Conservation (phyloP, 2,888 invertebrate species). For the Brassicogethes aeneus region DNA sequence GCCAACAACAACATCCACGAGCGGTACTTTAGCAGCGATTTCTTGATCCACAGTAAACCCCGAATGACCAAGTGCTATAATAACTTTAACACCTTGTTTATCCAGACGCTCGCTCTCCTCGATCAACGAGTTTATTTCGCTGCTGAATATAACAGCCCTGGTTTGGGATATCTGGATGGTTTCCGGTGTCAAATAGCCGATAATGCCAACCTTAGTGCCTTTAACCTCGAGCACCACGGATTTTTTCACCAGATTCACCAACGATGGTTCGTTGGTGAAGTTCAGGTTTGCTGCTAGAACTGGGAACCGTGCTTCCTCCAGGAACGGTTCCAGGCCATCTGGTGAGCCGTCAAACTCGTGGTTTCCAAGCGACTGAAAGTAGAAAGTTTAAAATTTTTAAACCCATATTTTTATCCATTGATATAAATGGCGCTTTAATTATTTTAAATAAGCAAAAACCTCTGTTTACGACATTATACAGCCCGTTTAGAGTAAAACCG, state of each 20-base stretch:
- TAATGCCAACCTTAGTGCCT: conserved; percentile 57
- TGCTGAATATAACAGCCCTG: conserved; percentile 42
- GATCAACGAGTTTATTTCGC: conserved; percentile 61
- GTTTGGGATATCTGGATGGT: conserved; percentile 53
- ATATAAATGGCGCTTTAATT: too few relatives aligned
- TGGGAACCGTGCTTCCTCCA: conserved; percentile 61
- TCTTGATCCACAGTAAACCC: conserved; percentile 68
- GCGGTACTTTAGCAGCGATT: conserved; percentile 67
- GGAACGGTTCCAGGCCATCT: conserved; percentile 63
- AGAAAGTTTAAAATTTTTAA: too few relatives aligned
- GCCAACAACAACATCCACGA: conserved; percentile 80
- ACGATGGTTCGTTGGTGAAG: conserved; percentile 36
- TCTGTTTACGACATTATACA: too few relatives aligned
- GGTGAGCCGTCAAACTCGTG: conserved; percentile 87
- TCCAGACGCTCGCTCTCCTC: conserved; percentile 57
- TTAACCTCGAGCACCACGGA: conserved; percentile 51
- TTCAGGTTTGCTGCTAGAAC: conserved; percentile 72
- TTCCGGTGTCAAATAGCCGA: conserved; percentile 81
- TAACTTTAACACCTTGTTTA: conserved; percentile 59
- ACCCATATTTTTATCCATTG: too few relatives aligned
- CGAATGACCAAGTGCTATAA: conserved; percentile 85
- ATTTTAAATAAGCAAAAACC: too few relatives aligned
- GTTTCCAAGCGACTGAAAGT: conserved; percentile 75
- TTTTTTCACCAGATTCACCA: conserved; percentile 34
- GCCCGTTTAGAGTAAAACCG: too few relatives aligned